These are phyloP conservation scores for Grapholita molesta DNA, from an alignment of 1,140 invertebrate genomes.

Conservation along the genomic window DNA sequence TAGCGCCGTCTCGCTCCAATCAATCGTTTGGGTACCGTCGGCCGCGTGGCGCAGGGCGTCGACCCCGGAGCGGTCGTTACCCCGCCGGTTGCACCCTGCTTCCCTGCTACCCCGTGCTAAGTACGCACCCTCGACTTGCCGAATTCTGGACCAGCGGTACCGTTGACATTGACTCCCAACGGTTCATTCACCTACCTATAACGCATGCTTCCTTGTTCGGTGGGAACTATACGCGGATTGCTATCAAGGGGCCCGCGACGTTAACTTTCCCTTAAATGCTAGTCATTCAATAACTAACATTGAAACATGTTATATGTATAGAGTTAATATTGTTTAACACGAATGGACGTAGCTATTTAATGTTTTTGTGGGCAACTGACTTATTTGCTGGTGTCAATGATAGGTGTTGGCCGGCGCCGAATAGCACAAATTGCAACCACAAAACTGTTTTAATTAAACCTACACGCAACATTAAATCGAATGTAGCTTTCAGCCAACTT, in stretches of 20 bases:
- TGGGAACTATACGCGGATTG: not conserved
- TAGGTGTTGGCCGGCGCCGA: not conserved
- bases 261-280: not conserved
- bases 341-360: not conserved
- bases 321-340: not conserved
- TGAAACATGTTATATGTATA: not conserved
- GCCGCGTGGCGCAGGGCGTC: slow-evolving; percentile 69
- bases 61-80: slow-evolving; percentile 70
- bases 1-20: slow-evolving; percentile 67
- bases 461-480: not conserved
- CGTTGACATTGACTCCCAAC: slow-evolving; percentile 71
- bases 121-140: slow-evolving; percentile 64
- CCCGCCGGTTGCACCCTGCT: slow-evolving; percentile 71
- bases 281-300: not conserved
- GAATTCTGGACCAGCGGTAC: slow-evolving; percentile 64
- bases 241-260: not conserved
- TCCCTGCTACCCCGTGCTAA: slow-evolving; percentile 64
- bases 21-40: slow-evolving; percentile 64
- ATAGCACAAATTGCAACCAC: not conserved
- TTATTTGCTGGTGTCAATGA: not conserved
- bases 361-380: not conserved
- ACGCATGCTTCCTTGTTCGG: slow-evolving; percentile 58
- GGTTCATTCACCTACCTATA: slow-evolving; percentile 56
- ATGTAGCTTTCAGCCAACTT: not conserved
- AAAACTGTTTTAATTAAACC: not conserved